phyloP scores from a whole-genome alignment of 1,140 invertebrate species.

The Venustaconcha ellipsiformis region DNA sequence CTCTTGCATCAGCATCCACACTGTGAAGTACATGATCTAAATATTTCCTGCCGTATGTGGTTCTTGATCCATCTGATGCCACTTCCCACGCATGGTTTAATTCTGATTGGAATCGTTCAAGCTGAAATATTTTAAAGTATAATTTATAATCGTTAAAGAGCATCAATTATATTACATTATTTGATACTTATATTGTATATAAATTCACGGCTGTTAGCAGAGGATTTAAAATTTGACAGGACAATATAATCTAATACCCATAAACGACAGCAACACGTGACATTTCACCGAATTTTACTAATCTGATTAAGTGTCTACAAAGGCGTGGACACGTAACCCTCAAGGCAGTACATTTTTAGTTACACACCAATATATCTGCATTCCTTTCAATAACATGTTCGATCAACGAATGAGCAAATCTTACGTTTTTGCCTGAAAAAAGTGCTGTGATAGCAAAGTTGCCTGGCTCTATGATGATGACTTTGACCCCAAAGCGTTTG shows the following conservation, averaged over 20 bases:
- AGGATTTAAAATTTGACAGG: background rate
- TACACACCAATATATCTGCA: no score
- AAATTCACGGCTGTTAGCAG: background rate
- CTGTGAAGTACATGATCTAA: constrained; percentile 34
- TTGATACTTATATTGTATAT: background rate
- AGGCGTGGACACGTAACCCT: no score
- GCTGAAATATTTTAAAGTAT: constrained; percentile 22
- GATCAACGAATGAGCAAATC: background rate
- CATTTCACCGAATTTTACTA: no score
- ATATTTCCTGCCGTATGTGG: constrained; percentile 49
- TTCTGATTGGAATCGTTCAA: constrained; percentile 22
- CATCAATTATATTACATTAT: no score
- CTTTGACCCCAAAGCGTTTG: constrained; percentile 63
- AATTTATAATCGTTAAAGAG: background rate
- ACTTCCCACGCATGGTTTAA: constrained; percentile 37
- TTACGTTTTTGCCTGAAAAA: constrained; percentile 31
- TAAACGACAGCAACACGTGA: background rate
- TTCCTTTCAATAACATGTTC: no score
- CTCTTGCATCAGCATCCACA: constrained; percentile 7
- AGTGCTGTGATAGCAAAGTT: constrained; percentile 49
- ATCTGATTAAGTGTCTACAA: no score
- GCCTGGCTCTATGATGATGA: constrained; percentile 65
- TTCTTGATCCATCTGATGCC: constrained; percentile 33
- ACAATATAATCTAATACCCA: background rate
- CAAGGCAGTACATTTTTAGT: no score